Evolutionary conservation across 2,888 invertebrate species (phyloP), one percentile per base, ranked within the genome.

Genomic region (Formica aserva): DNA sequence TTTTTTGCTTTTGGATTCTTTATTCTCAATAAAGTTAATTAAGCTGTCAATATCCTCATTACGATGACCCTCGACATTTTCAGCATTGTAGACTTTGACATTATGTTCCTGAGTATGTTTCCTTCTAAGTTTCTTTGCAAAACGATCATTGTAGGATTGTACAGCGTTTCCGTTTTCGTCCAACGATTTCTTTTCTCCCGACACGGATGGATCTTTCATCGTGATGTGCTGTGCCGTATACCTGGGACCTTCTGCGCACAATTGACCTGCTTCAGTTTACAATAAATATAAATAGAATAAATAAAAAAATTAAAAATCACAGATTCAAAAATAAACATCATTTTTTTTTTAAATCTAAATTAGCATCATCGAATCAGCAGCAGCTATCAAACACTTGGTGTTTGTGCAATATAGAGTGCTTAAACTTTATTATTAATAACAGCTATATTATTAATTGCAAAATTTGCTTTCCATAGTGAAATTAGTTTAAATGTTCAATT

Each of bases 141-240:
- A 52, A 52, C 94, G 91, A 48, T 91, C 91, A 72, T 92, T 92
- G 71, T 94, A 93, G 52, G 92, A 96, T 92, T 96, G 96, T 80
- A 97, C 95, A 55, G 97, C 96, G 94, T 98, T 98, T 85, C 97
- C 97, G 94, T 98, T 98, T 95, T 98, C 98, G 95, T 98, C 98
- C 86, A 97, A 95, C 86, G 97, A 96, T 95, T 97, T 97, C 96
- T 96, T 95, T 60, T 95, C 95, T 69, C 92, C 93, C 66, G 94
- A 90, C 74, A 86, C 80, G n/a, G 91, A 87, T 35, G 91, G 87
- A 76, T 92, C 92, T 77, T 92, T 92, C 71, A 89, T 88, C 29
- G 92, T 90, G 45, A 92, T 91, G 81, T 93, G 93, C 82, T 92
- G 93, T 69, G 92, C 82, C 74, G 90, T 71, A 62, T 90, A 89